Evolutionary conservation across 2,113 vertebrate species (phyloP), one percentile per base, ranked within the genome.

Genomic region (Corynorhinus townsendii): DNA sequence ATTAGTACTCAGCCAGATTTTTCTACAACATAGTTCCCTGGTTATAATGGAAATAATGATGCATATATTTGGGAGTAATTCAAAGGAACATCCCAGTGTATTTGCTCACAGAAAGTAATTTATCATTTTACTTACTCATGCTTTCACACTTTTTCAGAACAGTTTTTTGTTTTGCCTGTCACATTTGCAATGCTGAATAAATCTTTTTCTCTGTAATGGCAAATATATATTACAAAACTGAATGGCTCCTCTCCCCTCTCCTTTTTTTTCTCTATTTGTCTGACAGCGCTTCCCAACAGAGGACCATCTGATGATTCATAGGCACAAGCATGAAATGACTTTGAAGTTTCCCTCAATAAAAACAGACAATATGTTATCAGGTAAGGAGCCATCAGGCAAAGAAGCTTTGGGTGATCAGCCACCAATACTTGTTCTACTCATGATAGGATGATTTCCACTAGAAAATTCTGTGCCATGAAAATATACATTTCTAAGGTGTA

Each of bases 261-360:
- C 89, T n/a, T 30, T 68, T 68, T 93, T 90, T 93, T 97, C 30
- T 82, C 43, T 98, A 30, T 98, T 98, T 98, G 90, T 97, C 97
- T 95, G 96, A 98, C 98, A 99, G 99, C 99, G 99, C 96, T 99
- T 99, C 98, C 99, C 99, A 96, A 99, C 99, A 62, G 99, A 99
- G 97, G 99, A 99, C 98, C 99, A 99, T 98, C 98, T 99, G 98
- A 99, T 99, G 99, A 99, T 99, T 98, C 99, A 99, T 97, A 99
- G 99, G 98, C 99, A 99, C 99, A 99, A 99, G 98, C 99, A 99
- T 98, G 99, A 99, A 98, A 99, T 99, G 99, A 99, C 99, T 98
- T 99, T 99, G 97, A 99, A 99, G 98, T 99, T 99, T 97, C 99
- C 99, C 96, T 99, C 99, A 97, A 99, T 99, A 99, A 99, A 99